Conservation (phyloP, 2,113 vertebrate genomes). For the Smithornis capensis region DNA sequence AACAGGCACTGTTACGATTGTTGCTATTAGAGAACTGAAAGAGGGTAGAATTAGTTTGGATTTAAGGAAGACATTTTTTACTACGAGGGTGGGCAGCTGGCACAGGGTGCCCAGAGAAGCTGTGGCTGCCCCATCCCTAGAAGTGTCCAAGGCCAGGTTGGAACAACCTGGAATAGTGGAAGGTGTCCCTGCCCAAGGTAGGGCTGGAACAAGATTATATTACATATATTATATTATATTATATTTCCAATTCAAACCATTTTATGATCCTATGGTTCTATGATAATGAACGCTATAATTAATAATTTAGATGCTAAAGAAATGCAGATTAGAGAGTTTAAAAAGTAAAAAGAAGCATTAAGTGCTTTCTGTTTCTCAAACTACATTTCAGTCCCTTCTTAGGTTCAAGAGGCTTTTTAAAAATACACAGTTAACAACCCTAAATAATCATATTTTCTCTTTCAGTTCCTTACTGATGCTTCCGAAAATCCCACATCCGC, state of each 20-base stretch:
- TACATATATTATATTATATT: too few relatives aligned
- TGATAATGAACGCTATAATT: not conserved
- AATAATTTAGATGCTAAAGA: not conserved
- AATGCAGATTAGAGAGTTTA: not conserved
- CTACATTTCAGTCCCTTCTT: not conserved
- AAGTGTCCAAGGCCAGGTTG: too few relatives aligned
- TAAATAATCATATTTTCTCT: not conserved
- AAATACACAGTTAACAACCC: not conserved
- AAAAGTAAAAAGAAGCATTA: not conserved
- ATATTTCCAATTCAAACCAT: not conserved
- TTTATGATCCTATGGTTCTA: not conserved
- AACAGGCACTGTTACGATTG: not conserved
- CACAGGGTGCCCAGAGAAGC: not conserved
- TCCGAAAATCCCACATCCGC: constrained; percentile 68
- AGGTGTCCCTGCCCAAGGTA: not conserved
- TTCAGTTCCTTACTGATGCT: constrained; percentile 72
- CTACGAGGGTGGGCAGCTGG: not conserved
- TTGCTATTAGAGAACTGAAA: not conserved
- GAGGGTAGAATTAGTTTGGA: not conserved
- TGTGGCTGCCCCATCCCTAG: not conserved
- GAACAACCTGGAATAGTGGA: not conserved
- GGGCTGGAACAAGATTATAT: too few relatives aligned
- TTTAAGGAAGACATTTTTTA: not conserved
- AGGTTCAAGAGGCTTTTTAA: not conserved
- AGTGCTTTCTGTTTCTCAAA: not conserved